Evolutionary conservation across 2,113 vertebrate genomes (phyloP).

Genomic region (Porphyrio hochstetteri): DNA sequence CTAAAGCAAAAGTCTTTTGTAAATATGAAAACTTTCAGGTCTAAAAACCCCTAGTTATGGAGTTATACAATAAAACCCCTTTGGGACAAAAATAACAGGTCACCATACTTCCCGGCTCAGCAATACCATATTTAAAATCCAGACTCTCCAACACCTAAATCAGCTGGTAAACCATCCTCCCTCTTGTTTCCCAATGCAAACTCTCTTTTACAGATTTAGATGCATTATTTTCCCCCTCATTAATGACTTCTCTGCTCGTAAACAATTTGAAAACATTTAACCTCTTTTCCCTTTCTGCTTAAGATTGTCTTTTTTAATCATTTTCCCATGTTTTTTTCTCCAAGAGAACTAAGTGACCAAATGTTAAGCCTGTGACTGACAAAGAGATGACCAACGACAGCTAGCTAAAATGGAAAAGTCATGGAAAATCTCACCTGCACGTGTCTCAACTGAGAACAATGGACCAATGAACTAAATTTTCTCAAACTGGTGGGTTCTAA

Average conservation of each 20-base stretch:
- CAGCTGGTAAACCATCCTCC: not conserved
- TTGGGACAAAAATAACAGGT: not conserved
- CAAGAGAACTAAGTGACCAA: not conserved
- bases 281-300: not conserved
- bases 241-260: not conserved
- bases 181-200: not conserved
- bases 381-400: not conserved
- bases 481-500: not conserved
- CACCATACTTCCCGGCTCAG: not conserved
- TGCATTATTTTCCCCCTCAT: not conserved
- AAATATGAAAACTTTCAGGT: not conserved
- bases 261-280: not conserved
- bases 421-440: not conserved
- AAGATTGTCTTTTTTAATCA: not conserved
- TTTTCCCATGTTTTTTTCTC: not conserved
- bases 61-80: not conserved
- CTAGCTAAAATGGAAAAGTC: not conserved
- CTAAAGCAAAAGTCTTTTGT: not conserved
- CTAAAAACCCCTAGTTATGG: not conserved
- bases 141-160: not conserved
- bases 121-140: not conserved
- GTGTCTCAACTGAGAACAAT: not conserved
- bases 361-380: not conserved
- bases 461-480: not conserved
- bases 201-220: not conserved